Evolutionary conservation across 2,888 invertebrate species (phyloP).

Genomic region (Glyphotaelius pellucidus): DNA sequence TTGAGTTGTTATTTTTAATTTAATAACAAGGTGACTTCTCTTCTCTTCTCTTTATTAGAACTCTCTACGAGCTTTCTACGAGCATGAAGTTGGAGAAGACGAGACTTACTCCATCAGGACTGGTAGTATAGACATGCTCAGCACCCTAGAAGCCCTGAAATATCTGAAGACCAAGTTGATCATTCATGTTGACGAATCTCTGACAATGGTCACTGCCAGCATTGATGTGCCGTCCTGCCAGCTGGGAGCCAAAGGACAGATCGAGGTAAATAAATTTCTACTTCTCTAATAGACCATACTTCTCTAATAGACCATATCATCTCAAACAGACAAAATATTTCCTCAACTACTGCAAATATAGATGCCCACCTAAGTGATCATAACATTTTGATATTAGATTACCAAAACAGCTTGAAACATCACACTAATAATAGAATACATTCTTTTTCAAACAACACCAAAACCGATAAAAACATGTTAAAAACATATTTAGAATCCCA

Average conservation of each 20-base stretch:
- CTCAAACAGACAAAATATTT: no score
- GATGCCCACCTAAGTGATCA: no score
- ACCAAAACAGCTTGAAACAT: no score
- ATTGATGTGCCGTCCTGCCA: constrained; percentile 75
- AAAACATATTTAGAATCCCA: no score
- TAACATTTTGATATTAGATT: no score
- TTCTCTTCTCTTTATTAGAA: constrained; percentile 70
- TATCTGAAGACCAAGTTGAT: constrained; percentile 71
- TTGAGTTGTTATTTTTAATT: background rate
- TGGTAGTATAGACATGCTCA: constrained; percentile 72
- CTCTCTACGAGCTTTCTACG: constrained; percentile 73
- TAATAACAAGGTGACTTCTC: background rate
- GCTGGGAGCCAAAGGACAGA: constrained; percentile 72
- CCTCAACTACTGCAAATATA: no score
- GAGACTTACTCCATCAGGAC: constrained; percentile 73
- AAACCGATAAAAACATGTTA: no score
- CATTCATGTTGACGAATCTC: constrained; percentile 72
- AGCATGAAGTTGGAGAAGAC: constrained; percentile 73
- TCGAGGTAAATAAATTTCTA: constrained; percentile 73
- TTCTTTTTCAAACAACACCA: no score
- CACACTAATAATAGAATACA: no score
- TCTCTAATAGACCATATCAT: no score
- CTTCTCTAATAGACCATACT: no score
- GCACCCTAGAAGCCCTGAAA: constrained; percentile 73
- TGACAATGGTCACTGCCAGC: constrained; percentile 74